Evolutionary conservation across 1,140 invertebrate genomes (phyloP), one percentile per base, ranked within the genome.

Genomic region (Leptinotarsa texana): DNA sequence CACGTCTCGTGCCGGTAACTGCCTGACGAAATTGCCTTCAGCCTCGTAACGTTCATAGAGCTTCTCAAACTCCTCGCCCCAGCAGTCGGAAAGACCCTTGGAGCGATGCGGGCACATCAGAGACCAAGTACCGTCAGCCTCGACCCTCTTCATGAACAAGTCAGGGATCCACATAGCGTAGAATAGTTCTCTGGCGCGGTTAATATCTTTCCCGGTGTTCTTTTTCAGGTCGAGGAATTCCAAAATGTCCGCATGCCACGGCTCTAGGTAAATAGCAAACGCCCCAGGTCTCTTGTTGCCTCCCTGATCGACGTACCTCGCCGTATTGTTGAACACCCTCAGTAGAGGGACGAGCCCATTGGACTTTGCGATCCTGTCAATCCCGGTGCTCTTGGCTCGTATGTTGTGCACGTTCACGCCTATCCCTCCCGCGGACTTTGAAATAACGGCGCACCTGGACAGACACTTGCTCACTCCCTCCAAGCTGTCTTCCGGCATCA

Each of bases 141-240:
- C 93, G 0, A 99, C 97, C 66, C 98, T 89, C 84, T 95, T 90
- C 98, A 99, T 99, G 84, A 99, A 99, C 42, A 99, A 88, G 90
- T 99, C 98, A 4, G 98, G 97, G 79, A 99, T 96, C 98, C 98
- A 99, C 13, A 99, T 83, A 13, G 93, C 98, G 85, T 97, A 99
- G 84, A 99, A 99, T 18, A 99, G 86, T 86, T 99, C 98, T 75
- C 98, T 89, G 0, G 97, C 98, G 72, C 97, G 87, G 27, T 93
- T 86, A 86, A 98, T 96, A 85, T 99, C 97, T 82, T 95, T 95
- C 48, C 81, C 81, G 2, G 78, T 78, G 22, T 79, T 80, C 69
- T 80, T 80, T 63, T 77, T 81, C 13, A 82, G 66, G 75, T 79
- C 78, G n/a, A 82, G 75, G 75, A 81, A 99, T 74, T 98, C 96